These are phyloP conservation scores for Eustalomyia histrio DNA, from an alignment of 2,888 invertebrate species.

Conservation along the genomic window DNA sequence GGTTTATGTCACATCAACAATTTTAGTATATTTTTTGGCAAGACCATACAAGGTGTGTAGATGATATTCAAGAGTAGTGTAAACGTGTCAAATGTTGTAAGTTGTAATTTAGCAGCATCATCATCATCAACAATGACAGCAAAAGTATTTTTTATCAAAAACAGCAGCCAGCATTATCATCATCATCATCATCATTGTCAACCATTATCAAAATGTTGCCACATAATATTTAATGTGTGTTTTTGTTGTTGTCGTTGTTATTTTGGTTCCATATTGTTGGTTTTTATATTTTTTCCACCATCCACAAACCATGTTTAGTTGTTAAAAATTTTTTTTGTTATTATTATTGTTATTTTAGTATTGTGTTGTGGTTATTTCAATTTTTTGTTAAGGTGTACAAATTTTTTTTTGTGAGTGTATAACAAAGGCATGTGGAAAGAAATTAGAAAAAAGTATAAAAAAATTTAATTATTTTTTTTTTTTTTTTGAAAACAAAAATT, in stretches of 20 bases:
- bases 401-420: neutral
- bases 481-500: neutral
- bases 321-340: neutral
- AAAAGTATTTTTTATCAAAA: neutral
- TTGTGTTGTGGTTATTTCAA: slow-evolving; percentile 6
- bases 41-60: slow-evolving; percentile 12
- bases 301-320: neutral
- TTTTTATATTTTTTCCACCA: slow-evolving; percentile 17
- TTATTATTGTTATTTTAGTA: slow-evolving; percentile 8
- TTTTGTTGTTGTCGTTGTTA: too few species aligned
- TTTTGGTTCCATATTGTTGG: slow-evolving; percentile 4
- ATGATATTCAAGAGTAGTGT: neutral
- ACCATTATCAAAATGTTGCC: neutral
- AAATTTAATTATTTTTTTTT: slow-evolving; percentile 27
- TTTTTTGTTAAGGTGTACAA: slow-evolving; percentile 5
- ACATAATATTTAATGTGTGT: neutral
- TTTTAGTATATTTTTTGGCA: neutral
- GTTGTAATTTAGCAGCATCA: slow-evolving; percentile 19
- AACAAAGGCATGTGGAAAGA: slow-evolving; percentile 16
- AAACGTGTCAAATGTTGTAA: slow-evolving; percentile 20
- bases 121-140: neutral
- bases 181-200: neutral
- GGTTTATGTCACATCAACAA: neutral
- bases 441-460: slow-evolving; percentile 16
- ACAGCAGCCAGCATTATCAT: slow-evolving; percentile 9